These are phyloP conservation scores for Drosophila seclusa DNA, from an alignment of 2,888 invertebrate genomes.

Conservation along the genomic window DNA sequence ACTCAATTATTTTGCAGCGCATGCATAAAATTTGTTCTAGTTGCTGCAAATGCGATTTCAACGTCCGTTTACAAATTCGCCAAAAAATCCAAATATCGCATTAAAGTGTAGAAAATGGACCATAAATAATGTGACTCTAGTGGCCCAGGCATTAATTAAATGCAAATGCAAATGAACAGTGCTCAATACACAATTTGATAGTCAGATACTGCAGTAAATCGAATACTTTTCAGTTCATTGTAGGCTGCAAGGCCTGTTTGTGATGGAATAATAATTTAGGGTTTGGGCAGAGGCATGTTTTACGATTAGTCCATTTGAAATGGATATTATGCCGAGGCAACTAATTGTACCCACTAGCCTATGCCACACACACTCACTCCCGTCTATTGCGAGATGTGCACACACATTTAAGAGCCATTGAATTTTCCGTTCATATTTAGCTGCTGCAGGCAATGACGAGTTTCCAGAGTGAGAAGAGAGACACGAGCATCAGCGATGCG, in stretches of 20 bases:
- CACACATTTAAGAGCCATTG: slow-evolving; percentile 4
- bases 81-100: slow-evolving; percentile 85
- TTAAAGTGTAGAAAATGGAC: slow-evolving; percentile 89
- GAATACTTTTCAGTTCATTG: not conserved
- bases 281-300: slow-evolving; percentile 13
- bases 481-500: not conserved
- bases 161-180: slow-evolving; percentile 66
- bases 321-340: slow-evolving; percentile 17
- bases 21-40: not conserved
- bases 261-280: too few species aligned
- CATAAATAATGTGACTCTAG: slow-evolving; percentile 90
- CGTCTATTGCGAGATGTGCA: slow-evolving; percentile 26
- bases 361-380: slow-evolving; percentile 3
- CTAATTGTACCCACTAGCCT: not conserved
- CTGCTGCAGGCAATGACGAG: slow-evolving; percentile 2
- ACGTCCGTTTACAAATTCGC: slow-evolving; percentile 4
- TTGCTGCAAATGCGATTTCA: slow-evolving; percentile 5
- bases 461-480: not conserved
- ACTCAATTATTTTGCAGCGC: not conserved
- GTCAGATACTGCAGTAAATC: slow-evolving; percentile 4
- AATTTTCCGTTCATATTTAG: slow-evolving; percentile 24
- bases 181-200: slow-evolving; percentile 15
- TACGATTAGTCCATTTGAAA: slow-evolving; percentile 33
- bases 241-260: not conserved
- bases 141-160: slow-evolving; percentile 69